Conservation (phyloP, 2,113 vertebrate species). For the Thermophis baileyi region DNA sequence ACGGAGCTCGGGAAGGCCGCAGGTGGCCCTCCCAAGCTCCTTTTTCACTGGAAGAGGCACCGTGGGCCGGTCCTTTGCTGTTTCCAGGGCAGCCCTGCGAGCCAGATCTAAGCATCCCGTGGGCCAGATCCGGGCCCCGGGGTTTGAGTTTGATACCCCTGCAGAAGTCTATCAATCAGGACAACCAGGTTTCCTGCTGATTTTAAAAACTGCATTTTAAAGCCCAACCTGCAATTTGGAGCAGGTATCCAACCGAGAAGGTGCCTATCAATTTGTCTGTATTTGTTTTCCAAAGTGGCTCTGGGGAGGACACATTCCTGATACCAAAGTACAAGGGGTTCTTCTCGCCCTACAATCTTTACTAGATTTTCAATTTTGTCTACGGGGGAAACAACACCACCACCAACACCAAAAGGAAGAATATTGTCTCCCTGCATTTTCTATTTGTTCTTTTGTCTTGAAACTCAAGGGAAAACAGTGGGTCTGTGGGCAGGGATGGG, state of each 20-base stretch:
- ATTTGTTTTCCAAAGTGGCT: neutral
- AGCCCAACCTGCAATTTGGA: neutral
- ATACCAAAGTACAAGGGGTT: neutral
- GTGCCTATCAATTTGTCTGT: neutral
- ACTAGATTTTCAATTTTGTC: neutral
- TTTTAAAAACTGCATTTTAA: neutral
- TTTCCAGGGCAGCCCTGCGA: no score
- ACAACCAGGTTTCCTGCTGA: neutral
- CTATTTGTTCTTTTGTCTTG: neutral
- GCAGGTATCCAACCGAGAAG: neutral
- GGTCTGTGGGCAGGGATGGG: neutral
- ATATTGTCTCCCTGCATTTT: neutral
- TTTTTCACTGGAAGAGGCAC: no score
- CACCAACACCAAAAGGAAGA: neutral
- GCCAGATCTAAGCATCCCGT: no score
- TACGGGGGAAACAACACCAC: neutral
- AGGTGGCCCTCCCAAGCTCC: no score
- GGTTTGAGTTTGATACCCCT: no score
- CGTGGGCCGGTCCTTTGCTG: no score
- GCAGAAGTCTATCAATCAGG: neutral
- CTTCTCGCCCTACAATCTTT: neutral
- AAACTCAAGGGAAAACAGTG: neutral
- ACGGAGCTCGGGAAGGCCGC: no score
- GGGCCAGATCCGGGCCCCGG: no score
- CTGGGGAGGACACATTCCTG: neutral